Conservation (phyloP, 2,797 vertebrate genomes). For the Falco rusticolus region DNA sequence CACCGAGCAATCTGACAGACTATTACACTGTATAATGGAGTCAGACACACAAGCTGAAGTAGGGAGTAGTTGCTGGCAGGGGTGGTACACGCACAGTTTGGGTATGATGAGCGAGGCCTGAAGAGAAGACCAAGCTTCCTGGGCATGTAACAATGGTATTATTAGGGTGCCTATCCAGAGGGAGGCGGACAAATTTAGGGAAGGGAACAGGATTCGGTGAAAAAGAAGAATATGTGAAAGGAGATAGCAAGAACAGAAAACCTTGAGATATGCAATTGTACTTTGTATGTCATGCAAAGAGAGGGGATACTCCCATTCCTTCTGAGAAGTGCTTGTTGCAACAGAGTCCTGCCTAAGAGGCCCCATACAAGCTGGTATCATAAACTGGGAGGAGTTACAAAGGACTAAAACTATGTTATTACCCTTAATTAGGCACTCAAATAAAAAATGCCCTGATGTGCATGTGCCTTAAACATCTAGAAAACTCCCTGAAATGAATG, state of each 20-base stretch:
- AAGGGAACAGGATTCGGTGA: not conserved
- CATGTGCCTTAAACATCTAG: not conserved
- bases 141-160: fast-evolving
- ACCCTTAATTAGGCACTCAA: not conserved
- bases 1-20: not conserved
- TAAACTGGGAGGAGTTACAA: not conserved
- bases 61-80: not conserved
- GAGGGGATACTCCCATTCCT: not conserved
- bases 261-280: not conserved
- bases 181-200: not conserved
- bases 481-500: not conserved
- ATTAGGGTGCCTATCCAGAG: not conserved
- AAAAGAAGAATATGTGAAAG: not conserved
- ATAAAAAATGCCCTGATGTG: not conserved
- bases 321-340: not conserved
- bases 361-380: not conserved
- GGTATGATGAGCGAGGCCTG: not conserved
- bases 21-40: not conserved
- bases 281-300: not conserved
- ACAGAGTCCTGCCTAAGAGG: not conserved
- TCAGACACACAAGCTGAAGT: not conserved
- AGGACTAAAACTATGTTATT: not conserved
- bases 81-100: not conserved
- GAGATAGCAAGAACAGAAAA: not conserved
- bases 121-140: not conserved